Evolutionary conservation across 1,140 invertebrate genomes (phyloP).

Genomic region (Antheraea pernyi): DNA sequence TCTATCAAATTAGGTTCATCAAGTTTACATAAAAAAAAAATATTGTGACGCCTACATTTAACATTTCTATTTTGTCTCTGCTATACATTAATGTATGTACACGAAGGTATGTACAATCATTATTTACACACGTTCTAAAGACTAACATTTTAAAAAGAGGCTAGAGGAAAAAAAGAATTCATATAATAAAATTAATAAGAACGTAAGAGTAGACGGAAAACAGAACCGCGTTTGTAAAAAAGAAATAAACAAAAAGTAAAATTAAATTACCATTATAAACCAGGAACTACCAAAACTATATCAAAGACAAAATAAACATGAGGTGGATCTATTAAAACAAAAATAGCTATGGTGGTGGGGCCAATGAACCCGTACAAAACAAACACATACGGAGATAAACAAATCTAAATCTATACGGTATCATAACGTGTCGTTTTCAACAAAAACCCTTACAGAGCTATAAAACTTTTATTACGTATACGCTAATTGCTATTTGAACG

Average conservation of each 20-base stretch:
- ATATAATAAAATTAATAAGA: not conserved
- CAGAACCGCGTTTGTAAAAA: not conserved
- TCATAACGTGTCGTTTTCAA: not conserved
- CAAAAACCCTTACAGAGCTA: not conserved
- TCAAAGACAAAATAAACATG: slow-evolving; percentile 1
- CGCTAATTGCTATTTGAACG: not conserved
- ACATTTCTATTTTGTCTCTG: too few species aligned
- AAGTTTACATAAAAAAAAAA: too few species aligned
- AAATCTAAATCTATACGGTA: not conserved
- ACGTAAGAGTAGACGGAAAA: not conserved
- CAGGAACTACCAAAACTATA: slow-evolving; percentile 1
- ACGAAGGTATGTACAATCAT: too few species aligned
- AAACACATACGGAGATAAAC: not conserved
- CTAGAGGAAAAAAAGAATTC: not conserved
- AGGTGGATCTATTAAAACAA: not conserved
- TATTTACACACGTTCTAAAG: too few species aligned
- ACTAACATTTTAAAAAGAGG: too few species aligned
- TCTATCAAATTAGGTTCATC: too few species aligned
- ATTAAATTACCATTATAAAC: not conserved
- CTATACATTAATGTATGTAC: too few species aligned
- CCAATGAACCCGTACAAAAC: not conserved
- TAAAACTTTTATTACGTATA: not conserved
- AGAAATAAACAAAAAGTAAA: not conserved
- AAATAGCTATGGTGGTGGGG: not conserved
- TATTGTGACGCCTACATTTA: too few species aligned